Conservation (phyloP, 2,888 invertebrate genomes). For the Arctia plantaginis region DNA sequence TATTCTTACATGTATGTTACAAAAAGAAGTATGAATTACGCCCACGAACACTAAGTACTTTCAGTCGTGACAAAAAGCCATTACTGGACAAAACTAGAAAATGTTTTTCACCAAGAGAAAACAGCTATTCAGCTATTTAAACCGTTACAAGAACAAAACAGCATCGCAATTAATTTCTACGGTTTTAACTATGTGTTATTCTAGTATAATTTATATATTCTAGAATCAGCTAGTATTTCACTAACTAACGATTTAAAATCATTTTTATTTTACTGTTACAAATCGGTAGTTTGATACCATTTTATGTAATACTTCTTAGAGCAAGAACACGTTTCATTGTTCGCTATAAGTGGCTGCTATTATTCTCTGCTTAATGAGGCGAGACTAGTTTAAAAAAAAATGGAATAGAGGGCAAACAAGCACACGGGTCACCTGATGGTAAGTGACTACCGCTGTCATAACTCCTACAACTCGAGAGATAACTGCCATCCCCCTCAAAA, state of each 20-base stretch:
- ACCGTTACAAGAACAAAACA: conserved; percentile 32
- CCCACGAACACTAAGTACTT: neutral
- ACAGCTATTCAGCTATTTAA: conserved; percentile 37
- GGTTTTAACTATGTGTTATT: conserved; percentile 30
- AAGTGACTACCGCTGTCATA: no score
- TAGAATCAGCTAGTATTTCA: neutral
- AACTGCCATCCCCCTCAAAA: no score
- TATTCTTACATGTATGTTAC: no score
- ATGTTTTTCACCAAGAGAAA: conserved; percentile 35
- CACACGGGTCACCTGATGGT: no score
- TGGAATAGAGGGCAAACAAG: no score
- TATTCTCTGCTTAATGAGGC: neutral
- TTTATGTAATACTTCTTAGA: no score
- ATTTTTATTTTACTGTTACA: neutral
- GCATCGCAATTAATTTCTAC: conserved; percentile 36
- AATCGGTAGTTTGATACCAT: no score
- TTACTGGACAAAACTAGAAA: conserved; percentile 32
- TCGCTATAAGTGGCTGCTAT: no score
- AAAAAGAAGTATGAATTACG: neutral
- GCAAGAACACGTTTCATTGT: no score
- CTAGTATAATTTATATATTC: conserved; percentile 17
- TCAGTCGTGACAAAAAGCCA: conserved; percentile 34
- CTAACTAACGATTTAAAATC: neutral
- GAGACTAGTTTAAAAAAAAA: no score
- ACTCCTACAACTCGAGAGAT: no score